Evolutionary conservation across 2,888 invertebrate species (phyloP).

Genomic region (Lomographa bimaculata): DNA sequence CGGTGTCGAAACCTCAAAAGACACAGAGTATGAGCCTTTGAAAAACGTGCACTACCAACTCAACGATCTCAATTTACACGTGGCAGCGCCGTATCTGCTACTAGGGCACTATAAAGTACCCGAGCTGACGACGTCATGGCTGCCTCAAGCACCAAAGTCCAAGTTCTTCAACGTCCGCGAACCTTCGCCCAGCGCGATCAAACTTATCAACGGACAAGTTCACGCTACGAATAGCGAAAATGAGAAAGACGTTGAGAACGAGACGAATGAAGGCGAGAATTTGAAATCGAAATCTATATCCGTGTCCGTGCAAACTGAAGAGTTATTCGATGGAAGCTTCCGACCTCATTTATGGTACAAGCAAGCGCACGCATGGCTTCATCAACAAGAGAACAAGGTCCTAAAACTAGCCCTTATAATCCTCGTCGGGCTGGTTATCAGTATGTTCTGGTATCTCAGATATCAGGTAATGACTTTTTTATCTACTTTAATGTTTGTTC

Average conservation of each 20-base stretch:
- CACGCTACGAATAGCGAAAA: conserved; percentile 43
- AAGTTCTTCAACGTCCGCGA: conserved; percentile 57
- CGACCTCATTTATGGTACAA: conserved; percentile 71
- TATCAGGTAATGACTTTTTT: conserved; percentile 81
- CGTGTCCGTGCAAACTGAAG: conserved; percentile 84
- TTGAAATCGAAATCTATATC: conserved; percentile 70
- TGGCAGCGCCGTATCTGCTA: conserved; percentile 73
- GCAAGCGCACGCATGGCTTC: conserved; percentile 84
- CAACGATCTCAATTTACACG: conserved; percentile 68
- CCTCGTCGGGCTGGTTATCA: conserved; percentile 86
- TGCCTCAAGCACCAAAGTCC: conserved; percentile 64
- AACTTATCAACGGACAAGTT: conserved; percentile 70
- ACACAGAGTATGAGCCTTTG: conserved; percentile 72
- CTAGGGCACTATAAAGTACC: conserved; percentile 90
- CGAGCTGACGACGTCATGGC: conserved; percentile 79
- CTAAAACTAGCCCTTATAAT: conserved; percentile 88
- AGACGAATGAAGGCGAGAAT: conserved; percentile 72
- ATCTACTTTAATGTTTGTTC: conserved; percentile 1
- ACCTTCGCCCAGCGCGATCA: conserved; percentile 50
- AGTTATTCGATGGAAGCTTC: conserved; percentile 70
- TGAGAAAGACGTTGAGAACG: conserved; percentile 69
- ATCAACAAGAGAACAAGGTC: conserved; percentile 90
- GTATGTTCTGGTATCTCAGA: conserved; percentile 90
- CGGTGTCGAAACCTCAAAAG: conserved; percentile 34
- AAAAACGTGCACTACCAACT: conserved; percentile 76